phyloP scores from a whole-genome alignment of 2,888 invertebrate species.

The Drosophila basisetae region DNA sequence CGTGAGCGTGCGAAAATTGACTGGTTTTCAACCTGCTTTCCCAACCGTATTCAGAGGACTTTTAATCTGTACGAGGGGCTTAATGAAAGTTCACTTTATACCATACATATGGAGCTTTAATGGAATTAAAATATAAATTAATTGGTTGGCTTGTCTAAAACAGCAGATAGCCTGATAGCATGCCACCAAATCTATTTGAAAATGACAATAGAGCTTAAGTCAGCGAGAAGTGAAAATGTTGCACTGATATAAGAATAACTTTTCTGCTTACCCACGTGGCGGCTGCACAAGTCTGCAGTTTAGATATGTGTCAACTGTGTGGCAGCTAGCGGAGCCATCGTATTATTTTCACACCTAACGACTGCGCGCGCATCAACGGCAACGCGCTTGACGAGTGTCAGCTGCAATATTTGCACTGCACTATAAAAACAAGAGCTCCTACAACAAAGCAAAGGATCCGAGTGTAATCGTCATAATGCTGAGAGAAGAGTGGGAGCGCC shows the following conservation, averaged over 20 bases:
- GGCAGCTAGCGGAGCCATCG: constrained; percentile 61
- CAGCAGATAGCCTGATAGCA: neutral
- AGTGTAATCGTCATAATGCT: constrained; percentile 5
- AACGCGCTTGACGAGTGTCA: constrained; percentile 58
- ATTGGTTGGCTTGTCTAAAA: neutral
- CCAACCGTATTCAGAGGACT: constrained; percentile 3
- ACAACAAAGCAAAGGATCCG: constrained; percentile 6
- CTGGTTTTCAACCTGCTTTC: constrained; percentile 55
- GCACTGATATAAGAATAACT: neutral
- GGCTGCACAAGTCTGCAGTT: constrained; percentile 9
- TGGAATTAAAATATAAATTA: neutral
- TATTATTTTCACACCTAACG: constrained; percentile 75
- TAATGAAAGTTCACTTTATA: constrained; percentile 2
- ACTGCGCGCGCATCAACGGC: constrained; percentile 31
- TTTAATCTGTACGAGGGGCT: constrained; percentile 25
- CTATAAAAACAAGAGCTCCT: constrained; percentile 49
- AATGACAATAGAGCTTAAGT: neutral
- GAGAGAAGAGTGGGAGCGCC: neutral
- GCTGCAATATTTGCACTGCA: constrained; percentile 71
- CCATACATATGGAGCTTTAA: neutral
- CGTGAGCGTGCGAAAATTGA: constrained; percentile 71
- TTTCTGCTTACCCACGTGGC: constrained; percentile 34
- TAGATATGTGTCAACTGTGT: constrained; percentile 44
- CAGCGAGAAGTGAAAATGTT: neutral
- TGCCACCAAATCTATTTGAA: neutral